Conservation (phyloP, 2,113 vertebrate species). For the Varanus salvator region DNA sequence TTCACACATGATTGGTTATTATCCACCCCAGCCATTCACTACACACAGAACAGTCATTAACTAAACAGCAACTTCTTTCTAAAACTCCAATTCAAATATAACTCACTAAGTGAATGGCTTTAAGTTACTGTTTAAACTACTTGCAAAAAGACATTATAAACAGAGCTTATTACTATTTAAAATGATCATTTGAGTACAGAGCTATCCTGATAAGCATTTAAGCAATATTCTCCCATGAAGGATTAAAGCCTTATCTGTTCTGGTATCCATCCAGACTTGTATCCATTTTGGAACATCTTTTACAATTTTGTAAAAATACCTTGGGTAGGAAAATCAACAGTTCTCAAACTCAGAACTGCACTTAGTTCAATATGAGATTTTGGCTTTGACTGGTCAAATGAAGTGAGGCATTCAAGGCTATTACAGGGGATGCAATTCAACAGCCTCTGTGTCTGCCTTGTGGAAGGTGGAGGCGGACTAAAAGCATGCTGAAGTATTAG, state of each 20-base stretch:
- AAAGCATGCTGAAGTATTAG: not conserved
- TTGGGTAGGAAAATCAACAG: not conserved
- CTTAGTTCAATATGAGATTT: not conserved
- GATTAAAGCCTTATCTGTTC: not conserved
- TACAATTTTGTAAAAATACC: not conserved
- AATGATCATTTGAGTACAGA: not conserved
- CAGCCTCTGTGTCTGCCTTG: not conserved
- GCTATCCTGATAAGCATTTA: not conserved
- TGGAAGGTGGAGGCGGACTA: not conserved
- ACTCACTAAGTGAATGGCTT: not conserved
- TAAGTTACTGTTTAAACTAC: not conserved
- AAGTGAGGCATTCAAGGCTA: not conserved
- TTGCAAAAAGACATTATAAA: not conserved
- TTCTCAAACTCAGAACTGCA: not conserved
- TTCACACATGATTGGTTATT: not conserved
- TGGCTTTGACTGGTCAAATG: not conserved
- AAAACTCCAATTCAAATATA: not conserved
- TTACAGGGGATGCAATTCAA: not conserved
- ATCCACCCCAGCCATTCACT: not conserved
- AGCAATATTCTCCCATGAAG: not conserved
- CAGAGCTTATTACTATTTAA: slow-evolving; percentile 1
- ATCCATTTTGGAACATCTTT: not conserved
- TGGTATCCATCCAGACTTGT: not conserved
- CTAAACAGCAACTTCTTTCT: not conserved
- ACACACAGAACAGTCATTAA: not conserved